A percentile compares a stretch with the other conserved stretches of the same genome.
phyloP scores from a whole-genome alignment of 2,797 vertebrate species.

The Sebastes alutus region DNA sequence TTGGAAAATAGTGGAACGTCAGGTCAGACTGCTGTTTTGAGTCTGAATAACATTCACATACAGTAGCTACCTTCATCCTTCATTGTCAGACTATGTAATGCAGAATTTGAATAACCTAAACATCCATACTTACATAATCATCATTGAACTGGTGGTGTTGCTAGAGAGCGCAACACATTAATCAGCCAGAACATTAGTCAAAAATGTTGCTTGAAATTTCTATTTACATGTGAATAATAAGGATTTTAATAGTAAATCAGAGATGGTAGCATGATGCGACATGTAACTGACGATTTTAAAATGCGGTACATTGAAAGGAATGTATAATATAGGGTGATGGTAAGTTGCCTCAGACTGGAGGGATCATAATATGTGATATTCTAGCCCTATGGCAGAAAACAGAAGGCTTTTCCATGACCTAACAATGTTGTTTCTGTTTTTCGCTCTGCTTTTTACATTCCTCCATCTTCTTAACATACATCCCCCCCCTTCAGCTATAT shows the following conservation, averaged over 20 bases:
- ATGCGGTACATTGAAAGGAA: not conserved
- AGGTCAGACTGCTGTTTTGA: too few relatives aligned
- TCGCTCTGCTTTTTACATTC: not conserved
- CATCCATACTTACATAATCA: too few relatives aligned
- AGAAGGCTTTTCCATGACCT: not conserved
- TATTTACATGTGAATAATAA: not conserved
- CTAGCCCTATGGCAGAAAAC: not conserved
- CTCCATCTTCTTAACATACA: not conserved
- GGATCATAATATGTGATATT: not conserved
- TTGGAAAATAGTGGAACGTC: too few relatives aligned
- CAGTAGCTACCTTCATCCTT: too few relatives aligned
- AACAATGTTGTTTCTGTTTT: not conserved
- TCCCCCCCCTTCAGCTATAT: not conserved
- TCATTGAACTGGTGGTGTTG: not conserved
- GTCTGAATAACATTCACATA: too few relatives aligned
- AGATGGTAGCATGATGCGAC: not conserved
- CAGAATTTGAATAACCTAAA: not conserved
- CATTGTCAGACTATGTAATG: too few relatives aligned
- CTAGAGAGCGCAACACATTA: not conserved
- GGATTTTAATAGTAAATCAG: not conserved
- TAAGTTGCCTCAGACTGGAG: not conserved
- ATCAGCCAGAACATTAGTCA: not conserved
- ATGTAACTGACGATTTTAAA: not conserved
- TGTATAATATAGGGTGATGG: not conserved
- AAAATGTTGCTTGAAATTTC: not conserved